Conservation (phyloP, 2,113 vertebrate genomes). For the Rallus limicola region DNA sequence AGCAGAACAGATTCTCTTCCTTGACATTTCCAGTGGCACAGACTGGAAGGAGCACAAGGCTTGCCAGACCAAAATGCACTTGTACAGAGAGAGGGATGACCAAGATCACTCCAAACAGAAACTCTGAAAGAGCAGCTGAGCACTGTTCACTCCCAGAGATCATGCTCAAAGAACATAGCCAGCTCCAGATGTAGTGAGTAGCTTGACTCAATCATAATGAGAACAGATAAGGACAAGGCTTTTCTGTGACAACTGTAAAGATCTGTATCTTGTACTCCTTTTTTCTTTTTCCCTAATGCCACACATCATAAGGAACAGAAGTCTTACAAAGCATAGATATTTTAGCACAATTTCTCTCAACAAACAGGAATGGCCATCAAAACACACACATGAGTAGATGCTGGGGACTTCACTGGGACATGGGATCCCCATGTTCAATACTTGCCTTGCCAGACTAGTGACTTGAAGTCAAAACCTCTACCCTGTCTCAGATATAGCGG, state of each 20-base stretch:
- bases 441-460: not conserved
- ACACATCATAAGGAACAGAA: not conserved
- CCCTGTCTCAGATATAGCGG: not conserved
- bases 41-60: not conserved
- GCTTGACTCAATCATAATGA: not conserved
- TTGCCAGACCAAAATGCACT: not conserved
- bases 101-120: not conserved
- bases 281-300: not conserved
- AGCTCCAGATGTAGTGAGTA: not conserved
- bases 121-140: not conserved
- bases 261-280: not conserved
- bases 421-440: not conserved
- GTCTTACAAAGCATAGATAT: not conserved
- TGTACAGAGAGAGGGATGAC: not conserved
- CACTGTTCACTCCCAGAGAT: not conserved
- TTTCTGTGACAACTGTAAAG: not conserved
- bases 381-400: not conserved
- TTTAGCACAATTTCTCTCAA: not conserved
- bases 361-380: not conserved
- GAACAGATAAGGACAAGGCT: not conserved
- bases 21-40: not conserved
- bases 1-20: not conserved
- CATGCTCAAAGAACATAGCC: not conserved
- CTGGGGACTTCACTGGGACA: not conserved
- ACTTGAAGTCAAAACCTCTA: not conserved